These are phyloP conservation scores for Tribolium madens DNA, from an alignment of 1,140 invertebrate species.

Conservation along the genomic window DNA sequence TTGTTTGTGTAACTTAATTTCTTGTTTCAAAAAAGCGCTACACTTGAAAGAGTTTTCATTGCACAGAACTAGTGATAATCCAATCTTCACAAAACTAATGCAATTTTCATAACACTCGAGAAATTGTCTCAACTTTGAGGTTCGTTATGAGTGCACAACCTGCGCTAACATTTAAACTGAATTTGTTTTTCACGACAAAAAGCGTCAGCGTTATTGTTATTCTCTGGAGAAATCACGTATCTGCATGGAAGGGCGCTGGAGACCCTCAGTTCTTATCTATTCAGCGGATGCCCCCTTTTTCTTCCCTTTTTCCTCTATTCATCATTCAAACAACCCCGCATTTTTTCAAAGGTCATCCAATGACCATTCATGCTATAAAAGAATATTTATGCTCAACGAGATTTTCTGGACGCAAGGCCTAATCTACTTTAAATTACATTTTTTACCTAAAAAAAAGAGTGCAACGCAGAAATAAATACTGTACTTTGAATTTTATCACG, in stretches of 20 bases:
- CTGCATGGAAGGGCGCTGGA: constrained; percentile 38
- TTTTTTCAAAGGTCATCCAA: constrained; percentile 3
- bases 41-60: background rate
- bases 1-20: background rate
- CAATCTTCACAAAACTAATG: background rate
- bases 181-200: constrained; percentile 40
- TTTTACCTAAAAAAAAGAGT: too few species aligned
- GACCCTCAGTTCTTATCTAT: constrained; percentile 46
- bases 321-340: constrained; percentile 8
- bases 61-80: background rate
- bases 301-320: constrained; percentile 17
- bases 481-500: too few species aligned
- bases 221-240: constrained; percentile 52
- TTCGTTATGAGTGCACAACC: constrained; percentile 19
- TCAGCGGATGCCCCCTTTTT: constrained; percentile 41
- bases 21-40: background rate
- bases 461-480: too few species aligned
- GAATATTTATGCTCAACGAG: background rate
- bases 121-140: constrained; percentile 22
- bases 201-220: constrained; percentile 48
- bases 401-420: background rate
- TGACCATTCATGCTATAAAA: constrained; percentile 23
- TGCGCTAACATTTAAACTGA: constrained; percentile 34
- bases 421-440: background rate
- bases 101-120: constrained; percentile 5